Conservation (phyloP, 2,797 vertebrate genomes). For the Gobionotothen gibberifrons region DNA sequence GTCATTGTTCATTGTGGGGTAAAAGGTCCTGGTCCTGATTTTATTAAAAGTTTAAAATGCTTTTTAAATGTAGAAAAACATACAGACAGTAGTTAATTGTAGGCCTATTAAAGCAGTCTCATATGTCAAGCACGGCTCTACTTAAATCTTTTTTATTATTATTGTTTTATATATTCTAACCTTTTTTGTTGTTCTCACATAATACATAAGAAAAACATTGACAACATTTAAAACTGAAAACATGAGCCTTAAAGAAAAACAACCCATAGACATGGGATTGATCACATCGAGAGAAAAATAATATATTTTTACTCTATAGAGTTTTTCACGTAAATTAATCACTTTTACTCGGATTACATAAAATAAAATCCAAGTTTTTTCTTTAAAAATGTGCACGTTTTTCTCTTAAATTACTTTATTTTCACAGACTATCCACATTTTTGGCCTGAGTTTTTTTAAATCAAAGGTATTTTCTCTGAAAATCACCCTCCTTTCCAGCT, state of each 20-base stretch:
- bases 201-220: background rate
- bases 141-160: background rate
- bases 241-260: background rate
- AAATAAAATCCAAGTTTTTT: too few relatives aligned
- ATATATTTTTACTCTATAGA: too few relatives aligned
- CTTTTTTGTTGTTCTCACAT: background rate
- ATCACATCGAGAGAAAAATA: too few relatives aligned
- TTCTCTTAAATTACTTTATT: too few relatives aligned
- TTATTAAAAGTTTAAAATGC: conserved; percentile 7
- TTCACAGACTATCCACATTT: too few relatives aligned
- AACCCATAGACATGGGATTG: background rate
- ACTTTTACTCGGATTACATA: too few relatives aligned
- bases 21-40: conserved; percentile 26
- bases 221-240: conserved; percentile 1
- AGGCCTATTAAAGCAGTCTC: background rate
- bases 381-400: too few relatives aligned
- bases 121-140: background rate
- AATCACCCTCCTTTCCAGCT: too few relatives aligned
- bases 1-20: conserved; percentile 21
- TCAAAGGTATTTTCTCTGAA: too few relatives aligned
- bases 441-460: too few relatives aligned
- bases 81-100: background rate
- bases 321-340: too few relatives aligned
- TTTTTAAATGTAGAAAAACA: background rate
- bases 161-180: too few relatives aligned